These are phyloP conservation scores for Aphrocallistes beatrix DNA, from an alignment of 37 sponge, comb jelly and placozoan species.

Conservation along the genomic window DNA sequence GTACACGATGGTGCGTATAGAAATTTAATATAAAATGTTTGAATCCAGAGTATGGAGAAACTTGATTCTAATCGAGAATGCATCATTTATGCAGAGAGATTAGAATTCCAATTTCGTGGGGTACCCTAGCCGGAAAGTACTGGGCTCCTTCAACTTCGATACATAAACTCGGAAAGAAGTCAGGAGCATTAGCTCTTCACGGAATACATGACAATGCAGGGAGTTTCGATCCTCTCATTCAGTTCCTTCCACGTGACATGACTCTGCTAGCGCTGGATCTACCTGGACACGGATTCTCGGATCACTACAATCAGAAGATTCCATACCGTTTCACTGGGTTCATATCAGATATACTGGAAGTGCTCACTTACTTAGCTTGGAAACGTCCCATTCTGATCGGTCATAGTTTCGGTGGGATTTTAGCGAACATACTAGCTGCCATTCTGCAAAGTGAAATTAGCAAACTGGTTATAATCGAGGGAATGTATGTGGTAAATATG, in stretches of 20 bases:
- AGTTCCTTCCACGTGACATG: background rate
- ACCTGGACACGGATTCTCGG: constrained; percentile 8
- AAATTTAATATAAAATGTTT: no score
- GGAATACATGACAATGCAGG: background rate
- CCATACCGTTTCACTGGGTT: background rate
- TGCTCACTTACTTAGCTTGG: background rate
- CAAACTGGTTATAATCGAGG: background rate
- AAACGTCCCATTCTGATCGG: background rate
- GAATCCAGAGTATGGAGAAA: no score
- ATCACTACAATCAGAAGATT: background rate
- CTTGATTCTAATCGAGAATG: no score
- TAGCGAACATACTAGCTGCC: background rate
- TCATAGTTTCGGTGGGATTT: background rate
- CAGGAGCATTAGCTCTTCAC: background rate
- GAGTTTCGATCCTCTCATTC: background rate
- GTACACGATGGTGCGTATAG: no score
- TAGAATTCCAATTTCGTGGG: background rate
- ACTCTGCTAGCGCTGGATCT: background rate
- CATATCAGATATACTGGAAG: background rate
- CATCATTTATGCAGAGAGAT: background rate
- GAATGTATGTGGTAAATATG: background rate
- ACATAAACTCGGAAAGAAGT: background rate
- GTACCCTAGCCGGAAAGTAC: background rate
- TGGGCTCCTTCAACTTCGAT: background rate
- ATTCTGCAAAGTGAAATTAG: background rate